phyloP scores from a whole-genome alignment of 2,113 vertebrate genomes.

The Pseudolaguvia tuberculata region DNA sequence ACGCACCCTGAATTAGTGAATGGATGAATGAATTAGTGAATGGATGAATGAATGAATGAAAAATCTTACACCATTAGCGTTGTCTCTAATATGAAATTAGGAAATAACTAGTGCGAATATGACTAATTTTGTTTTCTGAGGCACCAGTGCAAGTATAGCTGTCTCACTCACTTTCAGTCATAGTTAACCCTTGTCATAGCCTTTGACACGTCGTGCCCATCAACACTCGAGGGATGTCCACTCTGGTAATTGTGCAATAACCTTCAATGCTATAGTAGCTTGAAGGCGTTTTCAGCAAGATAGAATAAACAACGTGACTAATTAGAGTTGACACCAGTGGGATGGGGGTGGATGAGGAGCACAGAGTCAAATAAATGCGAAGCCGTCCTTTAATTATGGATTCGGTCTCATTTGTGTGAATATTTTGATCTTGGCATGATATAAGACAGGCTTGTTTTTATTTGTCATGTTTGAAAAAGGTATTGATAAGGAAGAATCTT shows the following conservation, averaged over 20 bases:
- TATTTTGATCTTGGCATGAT: background rate
- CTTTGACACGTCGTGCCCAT: background rate
- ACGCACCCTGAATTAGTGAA: too few relatives aligned
- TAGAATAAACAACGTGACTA: conserved; percentile 38
- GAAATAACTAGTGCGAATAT: background rate
- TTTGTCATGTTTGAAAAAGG: background rate
- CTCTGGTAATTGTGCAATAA: conserved; percentile 40
- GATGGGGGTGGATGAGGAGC: conserved; percentile 4
- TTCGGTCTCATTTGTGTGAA: background rate
- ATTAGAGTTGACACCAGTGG: conserved; percentile 33
- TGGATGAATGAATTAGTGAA: too few relatives aligned
- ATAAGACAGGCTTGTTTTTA: background rate
- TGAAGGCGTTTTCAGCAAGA: conserved; percentile 31
- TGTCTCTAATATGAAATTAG: background rate
- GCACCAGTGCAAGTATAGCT: too few relatives aligned
- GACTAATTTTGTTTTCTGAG: background rate
- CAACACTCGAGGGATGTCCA: conserved; percentile 17
- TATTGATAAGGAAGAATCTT: background rate
- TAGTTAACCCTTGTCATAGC: conserved; percentile 13
- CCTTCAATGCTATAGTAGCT: conserved; percentile 40
- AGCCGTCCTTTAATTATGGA: background rate
- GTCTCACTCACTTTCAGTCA: background rate
- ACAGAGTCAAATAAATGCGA: conserved; percentile 21
- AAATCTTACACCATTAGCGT: too few relatives aligned
- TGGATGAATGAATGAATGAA: too few relatives aligned